A percentile compares a stretch with the other conserved stretches of the same genome.
These are phyloP conservation scores for Philonicus albiceps DNA, from an alignment of 2,888 invertebrate species.

Conservation along the genomic window DNA sequence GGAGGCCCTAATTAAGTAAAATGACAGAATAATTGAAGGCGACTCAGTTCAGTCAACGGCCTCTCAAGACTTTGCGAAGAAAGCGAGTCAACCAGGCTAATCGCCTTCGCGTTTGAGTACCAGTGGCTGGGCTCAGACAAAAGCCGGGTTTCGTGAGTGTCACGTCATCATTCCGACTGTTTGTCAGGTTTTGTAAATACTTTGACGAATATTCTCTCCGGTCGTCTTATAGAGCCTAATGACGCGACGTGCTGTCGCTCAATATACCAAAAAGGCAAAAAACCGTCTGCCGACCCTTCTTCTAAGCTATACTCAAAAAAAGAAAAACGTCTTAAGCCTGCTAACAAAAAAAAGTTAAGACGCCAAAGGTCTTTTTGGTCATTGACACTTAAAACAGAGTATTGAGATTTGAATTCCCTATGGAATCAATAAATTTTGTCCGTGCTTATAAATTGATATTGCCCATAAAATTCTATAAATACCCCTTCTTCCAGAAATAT, in stretches of 20 bases:
- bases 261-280: conserved; percentile 12
- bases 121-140: not conserved
- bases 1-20: conserved; percentile 31
- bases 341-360: not conserved
- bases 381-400: not conserved
- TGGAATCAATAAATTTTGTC: not conserved
- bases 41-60: conserved; percentile 26
- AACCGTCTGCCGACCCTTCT: not conserved
- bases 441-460: not conserved
- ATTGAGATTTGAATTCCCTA: not conserved
- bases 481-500: not conserved
- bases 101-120: conserved; percentile 16
- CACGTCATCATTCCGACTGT: not conserved
- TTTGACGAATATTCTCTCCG: not conserved
- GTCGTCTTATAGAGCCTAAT: not conserved
- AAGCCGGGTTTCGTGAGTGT: not conserved
- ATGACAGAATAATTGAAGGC: conserved; percentile 39
- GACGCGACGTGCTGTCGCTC: not conserved
- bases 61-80: not conserved
- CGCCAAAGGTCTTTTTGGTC: not conserved
- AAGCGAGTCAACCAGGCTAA: conserved; percentile 12
- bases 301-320: not conserved
- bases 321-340: not conserved
- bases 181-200: not conserved
- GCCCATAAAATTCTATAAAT: not conserved